A percentile compares a stretch with the other conserved stretches of the same genome.
phyloP scores from a whole-genome alignment of 2,888 invertebrate species.

The Gasteruption jaculator region DNA sequence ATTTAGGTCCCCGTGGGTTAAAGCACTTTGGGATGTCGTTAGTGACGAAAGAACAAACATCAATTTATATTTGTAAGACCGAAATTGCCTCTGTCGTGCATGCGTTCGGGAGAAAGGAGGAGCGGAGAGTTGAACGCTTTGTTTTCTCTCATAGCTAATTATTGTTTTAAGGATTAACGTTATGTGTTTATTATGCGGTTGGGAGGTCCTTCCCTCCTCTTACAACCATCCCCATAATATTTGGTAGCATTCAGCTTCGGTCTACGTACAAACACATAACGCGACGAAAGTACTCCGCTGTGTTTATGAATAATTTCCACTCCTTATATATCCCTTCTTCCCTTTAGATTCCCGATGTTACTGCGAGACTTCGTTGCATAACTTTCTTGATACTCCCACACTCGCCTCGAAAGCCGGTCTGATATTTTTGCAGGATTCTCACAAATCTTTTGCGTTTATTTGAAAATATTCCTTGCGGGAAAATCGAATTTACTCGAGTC shows the following conservation, averaged over 20 bases:
- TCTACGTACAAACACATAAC: constrained; percentile 24
- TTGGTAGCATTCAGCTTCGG: constrained; percentile 42
- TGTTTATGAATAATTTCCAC: constrained; percentile 49
- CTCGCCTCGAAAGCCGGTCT: no score
- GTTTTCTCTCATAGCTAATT: constrained; percentile 44
- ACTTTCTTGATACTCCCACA: no score
- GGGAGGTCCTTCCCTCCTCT: constrained; percentile 31
- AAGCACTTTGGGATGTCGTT: no score
- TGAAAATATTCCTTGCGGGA: no score
- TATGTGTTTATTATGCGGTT: constrained; percentile 50
- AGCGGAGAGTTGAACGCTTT: constrained; percentile 13
- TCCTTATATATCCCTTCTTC: constrained; percentile 27
- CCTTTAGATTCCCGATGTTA: background rate
- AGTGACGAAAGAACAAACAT: no score
- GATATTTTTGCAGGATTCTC: no score
- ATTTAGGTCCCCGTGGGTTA: no score
- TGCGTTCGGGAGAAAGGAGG: background rate
- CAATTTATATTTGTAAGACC: no score
- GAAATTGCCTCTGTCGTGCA: no score
- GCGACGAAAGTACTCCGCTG: constrained; percentile 29
- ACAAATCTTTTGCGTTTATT: no score
- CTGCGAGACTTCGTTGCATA: no score
- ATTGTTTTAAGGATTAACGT: constrained; percentile 52
- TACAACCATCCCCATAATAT: constrained; percentile 34
- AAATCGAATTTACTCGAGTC: no score